Conservation (phyloP, 2,888 invertebrate genomes). For the Odontomyia ornata region DNA sequence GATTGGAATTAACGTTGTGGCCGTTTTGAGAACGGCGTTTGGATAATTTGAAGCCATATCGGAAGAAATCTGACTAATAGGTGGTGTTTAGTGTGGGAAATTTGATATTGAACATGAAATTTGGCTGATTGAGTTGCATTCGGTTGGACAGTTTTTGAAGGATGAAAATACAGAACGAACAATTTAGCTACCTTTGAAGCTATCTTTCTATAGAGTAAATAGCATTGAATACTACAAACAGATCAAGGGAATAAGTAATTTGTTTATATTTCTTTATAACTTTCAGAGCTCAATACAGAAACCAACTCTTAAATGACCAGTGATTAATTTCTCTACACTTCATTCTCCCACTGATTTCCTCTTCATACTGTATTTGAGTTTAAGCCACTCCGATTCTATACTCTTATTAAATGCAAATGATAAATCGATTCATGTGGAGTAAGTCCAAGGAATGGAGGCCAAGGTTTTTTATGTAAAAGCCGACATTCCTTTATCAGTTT, state of each 20-base stretch:
- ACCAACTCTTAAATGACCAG: no score
- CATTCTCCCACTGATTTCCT: no score
- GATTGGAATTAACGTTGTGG: neutral
- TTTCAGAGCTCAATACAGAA: no score
- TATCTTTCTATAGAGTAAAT: no score
- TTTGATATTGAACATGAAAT: neutral
- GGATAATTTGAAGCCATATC: slow-evolving; percentile 11
- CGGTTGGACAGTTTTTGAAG: neutral
- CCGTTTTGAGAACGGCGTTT: neutral
- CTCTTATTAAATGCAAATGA: neutral
- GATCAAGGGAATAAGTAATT: no score
- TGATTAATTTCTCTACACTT: no score
- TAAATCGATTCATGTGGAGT: slow-evolving; percentile 5
- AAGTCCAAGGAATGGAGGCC: slow-evolving; percentile 15
- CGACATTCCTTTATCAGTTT: neutral
- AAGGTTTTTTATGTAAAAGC: slow-evolving; percentile 8
- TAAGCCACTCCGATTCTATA: no score
- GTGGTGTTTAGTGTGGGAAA: slow-evolving; percentile 26
- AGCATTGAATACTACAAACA: no score
- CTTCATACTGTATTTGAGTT: no score
- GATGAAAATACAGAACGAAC: no score
- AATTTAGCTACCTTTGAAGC: no score
- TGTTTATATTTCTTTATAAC: no score
- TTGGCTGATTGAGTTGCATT: neutral
- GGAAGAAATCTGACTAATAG: neutral